phyloP scores from a whole-genome alignment of 1,140 invertebrate genomes.

The Melipona quadrifasciata region DNA sequence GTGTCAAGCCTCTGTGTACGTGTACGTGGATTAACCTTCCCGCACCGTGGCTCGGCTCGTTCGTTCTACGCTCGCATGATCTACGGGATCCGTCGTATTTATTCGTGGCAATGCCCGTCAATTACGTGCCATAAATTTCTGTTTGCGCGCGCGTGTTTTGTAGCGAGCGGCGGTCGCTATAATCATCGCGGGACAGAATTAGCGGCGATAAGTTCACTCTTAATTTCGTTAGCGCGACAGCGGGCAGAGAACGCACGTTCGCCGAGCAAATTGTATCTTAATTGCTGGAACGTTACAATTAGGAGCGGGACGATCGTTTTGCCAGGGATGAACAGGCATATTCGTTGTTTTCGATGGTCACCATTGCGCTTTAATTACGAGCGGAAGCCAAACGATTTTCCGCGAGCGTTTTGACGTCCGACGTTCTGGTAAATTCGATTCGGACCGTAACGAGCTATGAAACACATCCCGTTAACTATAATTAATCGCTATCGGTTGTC shows the following conservation, averaged over 20 bases:
- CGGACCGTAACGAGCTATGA: background rate
- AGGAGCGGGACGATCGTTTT: background rate
- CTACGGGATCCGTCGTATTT: slow-evolving; percentile 42
- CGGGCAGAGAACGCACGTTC: slow-evolving; percentile 10
- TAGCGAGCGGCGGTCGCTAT: background rate
- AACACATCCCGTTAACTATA: background rate
- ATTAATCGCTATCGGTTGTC: background rate
- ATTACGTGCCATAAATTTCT: slow-evolving; percentile 47
- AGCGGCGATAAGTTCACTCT: slow-evolving; percentile 43
- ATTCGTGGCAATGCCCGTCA: slow-evolving; percentile 42
- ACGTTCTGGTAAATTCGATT: background rate
- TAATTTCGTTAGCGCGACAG: slow-evolving; percentile 36
- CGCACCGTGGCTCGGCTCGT: too few relatives aligned
- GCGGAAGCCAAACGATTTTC: slow-evolving; percentile 16
- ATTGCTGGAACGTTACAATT: slow-evolving; percentile 26
- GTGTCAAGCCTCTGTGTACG: slow-evolving; percentile 25
- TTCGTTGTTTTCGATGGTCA: slow-evolving; percentile 8
- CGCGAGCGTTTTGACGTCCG: background rate
- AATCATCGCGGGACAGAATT: slow-evolving; percentile 19
- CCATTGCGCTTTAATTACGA: slow-evolving; percentile 10
- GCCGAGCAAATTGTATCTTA: slow-evolving; percentile 40
- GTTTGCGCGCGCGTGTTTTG: slow-evolving; percentile 7
- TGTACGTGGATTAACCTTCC: slow-evolving; percentile 32
- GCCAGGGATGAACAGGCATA: background rate
- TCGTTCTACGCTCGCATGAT: slow-evolving; percentile 36